Evolutionary conservation across 2,888 invertebrate genomes (phyloP), one percentile per base, ranked within the genome.

Genomic region (Nemoura dubitans): DNA sequence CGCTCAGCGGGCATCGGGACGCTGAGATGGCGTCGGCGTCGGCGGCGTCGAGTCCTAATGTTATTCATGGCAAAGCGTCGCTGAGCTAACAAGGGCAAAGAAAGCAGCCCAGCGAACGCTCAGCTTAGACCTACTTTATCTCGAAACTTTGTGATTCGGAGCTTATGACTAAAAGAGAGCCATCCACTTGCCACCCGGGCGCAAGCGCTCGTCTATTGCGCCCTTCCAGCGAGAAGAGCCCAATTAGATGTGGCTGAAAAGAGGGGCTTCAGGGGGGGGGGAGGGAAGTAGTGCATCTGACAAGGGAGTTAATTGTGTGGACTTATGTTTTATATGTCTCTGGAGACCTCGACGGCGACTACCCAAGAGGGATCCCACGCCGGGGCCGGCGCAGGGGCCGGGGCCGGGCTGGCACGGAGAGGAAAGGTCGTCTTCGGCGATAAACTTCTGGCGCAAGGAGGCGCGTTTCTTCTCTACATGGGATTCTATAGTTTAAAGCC

Each of bases 101-200:
- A 59, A 59, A 59, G 59, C 78, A 26, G 26, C 78, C n/a, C 78
- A 28, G 28, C 78, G 26, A 78, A 28, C 26, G 28, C 78, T 42
- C 42, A 42, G 30, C 83, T 42, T 43, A 83, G 30, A 43, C 83
- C 43, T 83, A 83, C 83, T 83, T 83, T 83, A 83, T 83, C 83
- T 43, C 26, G 21, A 30, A 83, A 43, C 83, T 83, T 43, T 43
- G 83, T 83, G 36, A 83, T 83, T 30, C 83, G 83, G 14, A 43
- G 83, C 83, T 83, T 83, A 83, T 43, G 83, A 43, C 30, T 27
- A 81, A 81, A 27, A 81, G 28, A 81, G 81, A 29, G 29, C 81
- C 28, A 78, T 78, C 28, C 28, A 78, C 27, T 78, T 78, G 78
- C 78, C 78, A 27, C 78, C 7, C 78, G 16, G 28, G 76, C 26